phyloP scores from a whole-genome alignment of 2,888 invertebrate species.

The Pachycephus smyrnensis region DNA sequence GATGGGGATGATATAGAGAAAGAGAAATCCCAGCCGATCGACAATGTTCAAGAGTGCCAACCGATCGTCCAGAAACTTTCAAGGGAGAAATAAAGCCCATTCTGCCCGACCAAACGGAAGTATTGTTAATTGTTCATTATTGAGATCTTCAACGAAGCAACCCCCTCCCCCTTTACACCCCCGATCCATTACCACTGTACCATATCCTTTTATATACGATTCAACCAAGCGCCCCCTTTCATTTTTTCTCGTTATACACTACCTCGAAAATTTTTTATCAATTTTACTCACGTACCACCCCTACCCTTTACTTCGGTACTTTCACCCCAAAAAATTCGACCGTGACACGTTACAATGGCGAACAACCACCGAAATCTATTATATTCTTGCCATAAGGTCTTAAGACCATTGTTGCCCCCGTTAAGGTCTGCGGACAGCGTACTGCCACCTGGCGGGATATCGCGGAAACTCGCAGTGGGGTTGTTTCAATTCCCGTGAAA shows the following conservation, averaged over 20 bases:
- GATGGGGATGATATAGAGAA: neutral
- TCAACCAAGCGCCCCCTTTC: neutral
- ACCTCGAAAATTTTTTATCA: neutral
- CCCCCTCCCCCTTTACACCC: neutral
- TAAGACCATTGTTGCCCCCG: neutral
- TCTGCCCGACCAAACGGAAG: constrained; percentile 37
- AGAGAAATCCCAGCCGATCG: neutral
- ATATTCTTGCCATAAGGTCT: neutral
- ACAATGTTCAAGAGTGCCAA: constrained; percentile 6
- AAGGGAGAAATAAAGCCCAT: constrained; percentile 32
- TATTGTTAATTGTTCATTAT: constrained; percentile 37
- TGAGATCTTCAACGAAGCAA: constrained; percentile 19
- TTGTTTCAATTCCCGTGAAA: constrained; percentile 64
- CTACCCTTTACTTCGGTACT: neutral
- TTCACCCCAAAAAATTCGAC: neutral
- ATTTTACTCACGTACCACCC: neutral
- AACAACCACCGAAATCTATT: neutral
- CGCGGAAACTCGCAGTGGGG: constrained; percentile 48
- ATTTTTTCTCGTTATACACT: neutral
- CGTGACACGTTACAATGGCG: neutral
- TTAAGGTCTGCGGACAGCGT: constrained; percentile 31
- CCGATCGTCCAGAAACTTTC: constrained; percentile 18
- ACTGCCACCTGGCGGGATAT: constrained; percentile 60
- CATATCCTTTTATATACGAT: neutral
- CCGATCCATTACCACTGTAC: neutral